Evolutionary conservation across 23 tunicate genomes (phyloP), one percentile per base, ranked within the genome.

Genomic region (Trididemnum clinides): DNA sequence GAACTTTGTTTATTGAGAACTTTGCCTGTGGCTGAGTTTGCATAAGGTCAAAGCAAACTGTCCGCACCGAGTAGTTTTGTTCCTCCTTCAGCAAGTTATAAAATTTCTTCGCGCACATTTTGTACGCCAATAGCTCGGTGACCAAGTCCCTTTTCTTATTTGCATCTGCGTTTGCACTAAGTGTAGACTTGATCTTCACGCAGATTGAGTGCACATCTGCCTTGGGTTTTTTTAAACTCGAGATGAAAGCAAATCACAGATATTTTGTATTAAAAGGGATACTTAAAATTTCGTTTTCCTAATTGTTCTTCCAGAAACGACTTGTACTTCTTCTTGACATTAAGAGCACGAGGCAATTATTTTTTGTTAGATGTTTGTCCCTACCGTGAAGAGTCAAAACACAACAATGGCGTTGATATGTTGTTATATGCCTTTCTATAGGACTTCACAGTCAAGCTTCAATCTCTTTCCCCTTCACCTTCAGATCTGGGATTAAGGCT

Each of bases 11-110:
- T 69, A 69, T 32, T 28, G 76, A 6, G 15, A 37, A 69, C 37
- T 69, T 69, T 21, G 76, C 37, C 76, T 28, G 76, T 6, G 76
- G 76, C 37, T 69, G 76, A 69, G 28, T 69, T 69, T 69, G 76
- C 76, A 69, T 69, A 6, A 69, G 76, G 37, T 69, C 76, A 32
- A 69, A 69, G 37, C 76, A 69, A 31, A 69, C 21, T 28, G 76
- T 69, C 6, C 28, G 76, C 37, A 69, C 76, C 21, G 76, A 69
- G 37, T 69, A 35, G 31, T 69, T 37, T 28, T 69, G 76, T 32
- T 69, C 76, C 21, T 69, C 76, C 37, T 69, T 69, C 38, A 69
- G 37, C 18, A 69, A 32, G 37, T 7, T 31, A 69, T 69, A 69
- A 69, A 28, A 69, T 32, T 69, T 69, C 10, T 69, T 69, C 31